Conservation (phyloP, 2,888 invertebrate species). For the Tetranychus truncatus region DNA sequence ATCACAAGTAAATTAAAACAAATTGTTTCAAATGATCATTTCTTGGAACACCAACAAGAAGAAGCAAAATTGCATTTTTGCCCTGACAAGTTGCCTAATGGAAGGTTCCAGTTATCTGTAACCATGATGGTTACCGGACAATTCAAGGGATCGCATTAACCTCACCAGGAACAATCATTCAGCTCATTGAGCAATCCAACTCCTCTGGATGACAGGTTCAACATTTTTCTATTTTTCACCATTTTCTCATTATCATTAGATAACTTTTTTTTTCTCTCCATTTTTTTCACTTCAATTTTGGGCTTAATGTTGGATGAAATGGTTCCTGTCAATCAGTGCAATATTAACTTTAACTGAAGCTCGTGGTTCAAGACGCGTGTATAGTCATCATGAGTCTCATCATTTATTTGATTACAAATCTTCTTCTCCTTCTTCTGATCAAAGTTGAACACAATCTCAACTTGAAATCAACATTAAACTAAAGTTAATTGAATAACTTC, state of each 20-base stretch:
- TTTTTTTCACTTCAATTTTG: neutral
- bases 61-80: neutral
- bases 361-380: neutral
- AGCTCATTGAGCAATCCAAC: neutral
- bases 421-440: neutral
- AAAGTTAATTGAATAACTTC: neutral
- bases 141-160: neutral
- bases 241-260: neutral
- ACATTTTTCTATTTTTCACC: neutral
- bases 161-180: neutral
- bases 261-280: neutral
- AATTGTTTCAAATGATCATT: neutral
- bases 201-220: neutral
- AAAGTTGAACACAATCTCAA: neutral
- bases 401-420: neutral
- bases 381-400: neutral
- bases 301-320: neutral
- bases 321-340: neutral
- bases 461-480: neutral
- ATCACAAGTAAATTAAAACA: constrained; percentile 1
- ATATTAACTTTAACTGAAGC: neutral
- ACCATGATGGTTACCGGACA: neutral
- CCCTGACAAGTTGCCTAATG: neutral
- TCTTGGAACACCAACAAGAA: neutral
- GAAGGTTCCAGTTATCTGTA: neutral